These are phyloP conservation scores for Grammatotria lemairii DNA, from an alignment of 2,113 vertebrate species.

Conservation along the genomic window DNA sequence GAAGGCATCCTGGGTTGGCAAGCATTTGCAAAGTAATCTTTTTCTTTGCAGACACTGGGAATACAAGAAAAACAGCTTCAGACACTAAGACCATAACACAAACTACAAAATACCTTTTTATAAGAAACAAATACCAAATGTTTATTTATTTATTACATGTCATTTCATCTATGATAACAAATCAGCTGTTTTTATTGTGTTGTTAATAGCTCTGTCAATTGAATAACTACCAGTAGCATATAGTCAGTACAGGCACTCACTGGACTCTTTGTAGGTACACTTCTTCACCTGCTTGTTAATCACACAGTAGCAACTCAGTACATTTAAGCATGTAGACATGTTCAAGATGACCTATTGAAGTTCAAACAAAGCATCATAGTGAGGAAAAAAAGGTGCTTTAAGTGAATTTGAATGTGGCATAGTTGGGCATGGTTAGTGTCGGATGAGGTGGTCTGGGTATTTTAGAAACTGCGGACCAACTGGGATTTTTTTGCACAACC, in stretches of 20 bases:
- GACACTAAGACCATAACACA: background rate
- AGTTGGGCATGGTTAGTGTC: background rate
- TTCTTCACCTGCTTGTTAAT: background rate
- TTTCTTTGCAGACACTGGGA: background rate
- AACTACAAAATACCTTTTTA: background rate
- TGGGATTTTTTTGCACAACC: background rate
- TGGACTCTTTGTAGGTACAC: background rate
- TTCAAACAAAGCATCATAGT: background rate
- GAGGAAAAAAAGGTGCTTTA: background rate
- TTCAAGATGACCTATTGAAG: background rate
- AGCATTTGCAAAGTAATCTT: background rate
- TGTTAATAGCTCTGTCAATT: background rate
- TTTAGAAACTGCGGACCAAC: background rate
- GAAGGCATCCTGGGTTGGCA: background rate
- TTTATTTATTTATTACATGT: background rate
- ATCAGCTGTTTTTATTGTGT: background rate
- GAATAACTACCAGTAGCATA: background rate
- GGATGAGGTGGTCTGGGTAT: background rate
- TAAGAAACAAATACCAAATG: background rate
- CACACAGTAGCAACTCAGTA: background rate
- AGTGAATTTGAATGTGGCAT: background rate
- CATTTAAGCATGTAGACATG: background rate
- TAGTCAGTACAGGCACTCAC: background rate
- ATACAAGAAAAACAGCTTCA: background rate
- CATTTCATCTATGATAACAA: background rate